phyloP scores from a whole-genome alignment of 2,888 invertebrate species.

The Strigamia crassipes region DNA sequence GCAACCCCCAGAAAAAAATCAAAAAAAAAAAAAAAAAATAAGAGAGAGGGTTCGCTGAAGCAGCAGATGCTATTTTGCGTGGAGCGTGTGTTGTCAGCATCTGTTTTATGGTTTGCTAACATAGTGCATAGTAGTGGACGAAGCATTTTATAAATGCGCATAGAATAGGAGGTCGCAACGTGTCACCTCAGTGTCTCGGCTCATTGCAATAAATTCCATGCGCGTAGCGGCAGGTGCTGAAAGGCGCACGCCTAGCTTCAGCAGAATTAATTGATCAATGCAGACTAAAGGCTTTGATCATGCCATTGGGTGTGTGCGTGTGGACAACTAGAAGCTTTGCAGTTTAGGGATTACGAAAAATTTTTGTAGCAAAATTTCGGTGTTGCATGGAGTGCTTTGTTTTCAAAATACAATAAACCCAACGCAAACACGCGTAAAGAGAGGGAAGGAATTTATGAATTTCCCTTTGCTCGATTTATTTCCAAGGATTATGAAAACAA shows the following conservation, averaged over 20 bases:
- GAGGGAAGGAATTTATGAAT: not conserved
- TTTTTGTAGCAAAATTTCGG: not conserved
- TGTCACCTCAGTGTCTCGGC: slow-evolving; percentile 37
- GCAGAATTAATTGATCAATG: slow-evolving; percentile 38
- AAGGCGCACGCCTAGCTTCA: slow-evolving; percentile 22
- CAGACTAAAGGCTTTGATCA: slow-evolving; percentile 35
- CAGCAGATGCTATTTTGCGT: slow-evolving; percentile 27
- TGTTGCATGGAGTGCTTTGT: not conserved
- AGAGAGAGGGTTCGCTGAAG: not conserved
- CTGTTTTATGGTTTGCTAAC: slow-evolving; percentile 35
- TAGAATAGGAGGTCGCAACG: slow-evolving; percentile 39
- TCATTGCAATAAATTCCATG: slow-evolving; percentile 40
- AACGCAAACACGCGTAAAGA: not conserved
- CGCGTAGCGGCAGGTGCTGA: slow-evolving; percentile 35
- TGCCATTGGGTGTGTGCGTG: not conserved
- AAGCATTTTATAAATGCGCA: slow-evolving; percentile 38
- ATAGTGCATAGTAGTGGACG: not conserved
- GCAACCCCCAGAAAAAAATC: not conserved
- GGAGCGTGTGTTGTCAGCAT: slow-evolving; percentile 29
- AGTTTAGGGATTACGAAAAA: slow-evolving; percentile 12
- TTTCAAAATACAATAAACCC: slow-evolving; percentile 3
- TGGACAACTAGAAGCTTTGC: slow-evolving; percentile 17
- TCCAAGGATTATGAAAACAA: slow-evolving; percentile 17
- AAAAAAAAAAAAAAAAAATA: not conserved
- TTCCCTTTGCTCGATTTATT: slow-evolving; percentile 34